Percentiles rank a stretch among this genome's conserved stretches.
Evolutionary conservation across 2,113 vertebrate genomes (phyloP).

Genomic region (Cardinalis cardinalis): DNA sequence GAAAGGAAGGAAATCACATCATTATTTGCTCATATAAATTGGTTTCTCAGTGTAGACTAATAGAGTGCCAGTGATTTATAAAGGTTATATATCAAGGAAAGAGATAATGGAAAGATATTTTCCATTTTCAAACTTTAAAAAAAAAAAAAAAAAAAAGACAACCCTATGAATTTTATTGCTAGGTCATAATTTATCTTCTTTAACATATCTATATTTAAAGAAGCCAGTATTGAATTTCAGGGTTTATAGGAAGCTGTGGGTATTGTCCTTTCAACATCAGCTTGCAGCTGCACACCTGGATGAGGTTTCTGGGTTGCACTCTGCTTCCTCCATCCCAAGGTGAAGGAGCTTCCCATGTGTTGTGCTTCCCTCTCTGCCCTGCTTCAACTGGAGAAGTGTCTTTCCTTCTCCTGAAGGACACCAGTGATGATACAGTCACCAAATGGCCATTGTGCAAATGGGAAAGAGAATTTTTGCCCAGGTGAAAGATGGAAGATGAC

Average conservation of each 20-base stretch:
- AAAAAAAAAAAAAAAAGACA: background rate
- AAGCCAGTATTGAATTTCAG: background rate
- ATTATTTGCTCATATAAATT: conserved; percentile 20
- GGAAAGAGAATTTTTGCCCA: background rate
- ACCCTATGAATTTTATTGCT: background rate
- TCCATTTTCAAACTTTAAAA: background rate
- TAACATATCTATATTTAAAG: background rate
- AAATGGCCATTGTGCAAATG: background rate
- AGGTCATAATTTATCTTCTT: background rate
- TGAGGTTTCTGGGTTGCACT: background rate
- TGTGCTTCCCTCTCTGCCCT: background rate
- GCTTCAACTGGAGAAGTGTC: background rate
- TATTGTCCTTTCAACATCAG: background rate
- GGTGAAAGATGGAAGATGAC: background rate
- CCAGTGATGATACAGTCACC: background rate
- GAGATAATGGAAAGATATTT: background rate
- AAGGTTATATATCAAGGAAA: background rate
- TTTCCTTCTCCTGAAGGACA: background rate
- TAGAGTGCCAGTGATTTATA: background rate
- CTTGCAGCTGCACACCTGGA: background rate
- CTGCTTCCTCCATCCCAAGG: background rate
- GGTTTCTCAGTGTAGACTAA: background rate
- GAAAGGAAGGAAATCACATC: background rate
- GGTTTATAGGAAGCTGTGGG: background rate
- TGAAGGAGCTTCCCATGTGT: background rate